These are phyloP conservation scores for Myrmecophaga tridactyla DNA, from an alignment of 2,113 vertebrate species.

Conservation along the genomic window DNA sequence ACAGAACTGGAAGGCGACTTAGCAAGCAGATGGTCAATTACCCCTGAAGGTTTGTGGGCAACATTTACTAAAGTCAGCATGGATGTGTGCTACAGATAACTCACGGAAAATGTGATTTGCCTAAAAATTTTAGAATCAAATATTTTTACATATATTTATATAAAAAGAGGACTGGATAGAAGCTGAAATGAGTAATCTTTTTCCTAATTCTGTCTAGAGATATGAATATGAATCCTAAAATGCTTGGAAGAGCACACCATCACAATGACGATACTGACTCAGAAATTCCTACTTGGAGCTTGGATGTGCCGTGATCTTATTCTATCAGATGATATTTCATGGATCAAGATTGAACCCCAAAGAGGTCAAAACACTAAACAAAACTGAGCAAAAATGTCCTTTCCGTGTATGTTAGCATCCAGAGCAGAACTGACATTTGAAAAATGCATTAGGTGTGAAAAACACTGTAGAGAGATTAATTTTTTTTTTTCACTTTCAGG, in stretches of 20 bases:
- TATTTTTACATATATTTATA: not conserved
- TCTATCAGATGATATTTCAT: rapidly evolving
- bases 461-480: not conserved
- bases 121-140: not conserved
- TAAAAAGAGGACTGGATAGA: not conserved
- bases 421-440: not conserved
- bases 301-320: rapidly evolving
- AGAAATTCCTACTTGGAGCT: rapidly evolving
- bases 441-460: not conserved
- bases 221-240: rapidly evolving
- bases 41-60: too few relatives aligned
- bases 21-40: rapidly evolving
- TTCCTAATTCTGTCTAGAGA: too few relatives aligned
- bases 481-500: rapidly evolving
- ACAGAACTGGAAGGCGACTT: rapidly evolving
- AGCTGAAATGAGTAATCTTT: too few relatives aligned
- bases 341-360: too few relatives aligned
- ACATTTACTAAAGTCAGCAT: rapidly evolving
- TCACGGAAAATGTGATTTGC: not conserved
- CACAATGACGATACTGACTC: rapidly evolving
- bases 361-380: too few relatives aligned
- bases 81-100: too few relatives aligned
- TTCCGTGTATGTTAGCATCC: not conserved
- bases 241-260: rapidly evolving
- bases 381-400: too few relatives aligned